Base-by-base conservation (phyloP, 2,888 invertebrate genomes). In the Drosophila austrosaltans region DNA sequence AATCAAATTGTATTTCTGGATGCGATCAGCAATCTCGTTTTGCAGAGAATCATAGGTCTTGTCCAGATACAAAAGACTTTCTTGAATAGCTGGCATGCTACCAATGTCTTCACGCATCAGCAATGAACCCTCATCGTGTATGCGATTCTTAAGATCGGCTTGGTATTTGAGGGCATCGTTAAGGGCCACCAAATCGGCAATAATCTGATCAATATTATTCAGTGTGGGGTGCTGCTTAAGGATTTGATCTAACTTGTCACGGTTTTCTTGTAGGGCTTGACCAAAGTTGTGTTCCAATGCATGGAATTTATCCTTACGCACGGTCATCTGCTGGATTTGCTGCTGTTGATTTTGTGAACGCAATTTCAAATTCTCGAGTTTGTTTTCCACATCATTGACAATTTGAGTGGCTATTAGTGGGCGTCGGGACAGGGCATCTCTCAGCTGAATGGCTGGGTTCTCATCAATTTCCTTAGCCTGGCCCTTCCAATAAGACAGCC, bases 71-170 rank as follows among this genome's bases (percentile, higher is more conserved):
- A 96, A 94, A 0, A 98, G 92, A 57, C 95, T 95, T 80, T 96
- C 96, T 92, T 98, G 97, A 70, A 97, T 95, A 0, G 95, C 94
- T 0, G 96, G 95, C 92, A 96, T 95, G 79, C 96, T 96, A 62
- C 95, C 94, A 87, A 96, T 95, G 92, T 98, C 96, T 93, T 96
- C 95, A 89, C 96, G 95, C 95, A 97, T 95, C 76, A 97, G 92
- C 82, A 95, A 94, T 64, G 96, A 93, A 0, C 97, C 97, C 93
- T 97, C 96, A 86, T 95, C 95, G 82, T 96, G 95, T n/a, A 97
- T 93, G 77, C 95, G 94, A 76, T 96, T 95, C 87, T 96, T 95
- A 0, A 95, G 92, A 4, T 94, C 92, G 0, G 86, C 78, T 94
- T 95, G 95, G 16, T 94, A 93, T 81, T 94, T 94, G 5, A 94